Percentiles rank a stretch among this genome's conserved stretches.
phyloP scores from a whole-genome alignment of 2,113 vertebrate species.

The Semnopithecus entellus region DNA sequence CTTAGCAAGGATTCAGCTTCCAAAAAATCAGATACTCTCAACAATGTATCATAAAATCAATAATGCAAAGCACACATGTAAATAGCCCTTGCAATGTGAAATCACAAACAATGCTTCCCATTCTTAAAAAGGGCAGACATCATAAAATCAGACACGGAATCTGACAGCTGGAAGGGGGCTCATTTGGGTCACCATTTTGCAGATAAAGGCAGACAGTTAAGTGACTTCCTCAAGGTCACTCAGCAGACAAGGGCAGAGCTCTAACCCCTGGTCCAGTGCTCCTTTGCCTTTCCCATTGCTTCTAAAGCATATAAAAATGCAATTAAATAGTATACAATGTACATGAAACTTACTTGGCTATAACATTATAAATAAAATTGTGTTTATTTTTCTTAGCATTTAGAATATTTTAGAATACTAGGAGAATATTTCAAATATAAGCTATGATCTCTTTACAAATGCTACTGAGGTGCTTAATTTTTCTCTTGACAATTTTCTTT shows the following conservation, averaged over 20 bases:
- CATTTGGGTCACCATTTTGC: background rate
- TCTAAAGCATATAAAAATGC: background rate
- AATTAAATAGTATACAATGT: background rate
- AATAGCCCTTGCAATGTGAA: background rate
- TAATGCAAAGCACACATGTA: background rate
- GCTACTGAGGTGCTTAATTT: background rate
- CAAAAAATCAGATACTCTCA: background rate
- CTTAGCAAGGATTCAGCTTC: background rate
- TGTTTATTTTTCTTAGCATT: background rate
- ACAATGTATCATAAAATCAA: background rate
- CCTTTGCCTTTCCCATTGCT: background rate
- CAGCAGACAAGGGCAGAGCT: background rate
- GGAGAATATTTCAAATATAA: background rate
- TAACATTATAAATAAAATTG: background rate
- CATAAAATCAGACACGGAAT: background rate
- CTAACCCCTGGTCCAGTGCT: background rate
- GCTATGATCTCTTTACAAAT: background rate
- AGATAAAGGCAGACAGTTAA: background rate
- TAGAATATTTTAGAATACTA: background rate
- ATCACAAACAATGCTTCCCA: background rate
- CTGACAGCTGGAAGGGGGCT: background rate
- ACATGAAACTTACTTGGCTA: background rate
- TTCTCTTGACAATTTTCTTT: background rate
- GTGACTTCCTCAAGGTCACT: background rate
- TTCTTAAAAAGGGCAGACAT: background rate